These are phyloP conservation scores for Lanistes nyassanus DNA, from an alignment of 1,140 invertebrate genomes.

Conservation along the genomic window DNA sequence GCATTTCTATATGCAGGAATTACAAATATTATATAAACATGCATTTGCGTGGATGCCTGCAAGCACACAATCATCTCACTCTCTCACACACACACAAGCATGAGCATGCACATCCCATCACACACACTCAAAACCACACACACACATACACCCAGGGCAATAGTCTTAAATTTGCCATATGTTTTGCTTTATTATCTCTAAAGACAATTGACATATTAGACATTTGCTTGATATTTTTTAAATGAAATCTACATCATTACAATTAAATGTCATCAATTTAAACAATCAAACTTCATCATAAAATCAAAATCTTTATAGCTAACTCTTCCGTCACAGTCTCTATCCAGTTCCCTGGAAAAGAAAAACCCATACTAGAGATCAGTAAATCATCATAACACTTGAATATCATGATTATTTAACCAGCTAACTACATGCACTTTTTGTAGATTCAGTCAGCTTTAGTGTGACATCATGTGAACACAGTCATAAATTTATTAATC, in stretches of 20 bases:
- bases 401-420: slow-evolving; percentile 6
- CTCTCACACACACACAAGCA: too few species aligned
- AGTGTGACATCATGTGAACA: background rate
- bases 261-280: slow-evolving; percentile 11
- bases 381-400: too few species aligned
- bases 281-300: slow-evolving; percentile 62
- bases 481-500: too few species aligned
- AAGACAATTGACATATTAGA: background rate
- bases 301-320: slow-evolving; percentile 68
- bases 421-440: background rate
- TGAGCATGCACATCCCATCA: too few species aligned
- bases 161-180: background rate
- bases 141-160: background rate
- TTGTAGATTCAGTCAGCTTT: too few species aligned
- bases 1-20: too few species aligned
- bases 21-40: too few species aligned
- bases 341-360: slow-evolving; percentile 61
- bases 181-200: background rate
- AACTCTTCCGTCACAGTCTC: slow-evolving; percentile 65
- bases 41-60: too few species aligned
- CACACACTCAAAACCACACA: background rate
- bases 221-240: background rate
- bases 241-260: too few species aligned
- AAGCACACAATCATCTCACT: too few species aligned
- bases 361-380: slow-evolving; percentile 30